phyloP scores from a whole-genome alignment of 2,797 vertebrate genomes.

The Enteromius viviparus region DNA sequence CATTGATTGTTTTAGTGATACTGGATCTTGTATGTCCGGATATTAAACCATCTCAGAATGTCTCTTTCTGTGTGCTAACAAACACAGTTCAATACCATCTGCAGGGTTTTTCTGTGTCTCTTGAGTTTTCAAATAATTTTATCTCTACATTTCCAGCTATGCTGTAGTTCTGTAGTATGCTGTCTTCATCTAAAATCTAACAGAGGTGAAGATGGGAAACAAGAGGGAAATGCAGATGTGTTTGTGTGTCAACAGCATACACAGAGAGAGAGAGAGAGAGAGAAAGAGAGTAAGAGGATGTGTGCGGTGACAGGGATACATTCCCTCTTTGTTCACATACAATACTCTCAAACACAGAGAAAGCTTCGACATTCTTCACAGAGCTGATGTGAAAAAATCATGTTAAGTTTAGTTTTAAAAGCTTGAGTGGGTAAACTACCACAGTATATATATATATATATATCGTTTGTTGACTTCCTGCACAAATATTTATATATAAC shows the following conservation, averaged over 20 bases:
- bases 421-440: no score
- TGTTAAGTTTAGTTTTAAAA: no score
- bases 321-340: not conserved
- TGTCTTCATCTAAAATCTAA: not conserved
- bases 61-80: not conserved
- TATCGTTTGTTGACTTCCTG: no score
- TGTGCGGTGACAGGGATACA: constrained; percentile 14
- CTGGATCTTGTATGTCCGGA: not conserved
- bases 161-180: no score
- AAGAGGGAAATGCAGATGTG: not conserved
- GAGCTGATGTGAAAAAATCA: not conserved
- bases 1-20: not conserved
- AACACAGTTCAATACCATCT: not conserved
- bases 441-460: no score
- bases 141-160: not conserved
- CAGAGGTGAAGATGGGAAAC: not conserved
- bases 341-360: not conserved
- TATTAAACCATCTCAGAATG: not conserved
- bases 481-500: no score
- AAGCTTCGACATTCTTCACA: not conserved
- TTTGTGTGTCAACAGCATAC: not conserved
- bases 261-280: not conserved
- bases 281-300: constrained; percentile 4
- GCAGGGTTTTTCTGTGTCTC: not conserved
- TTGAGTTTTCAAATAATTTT: not conserved